phyloP scores from a whole-genome alignment of 2,797 vertebrate genomes.

The Borostomias antarcticus region DNA sequence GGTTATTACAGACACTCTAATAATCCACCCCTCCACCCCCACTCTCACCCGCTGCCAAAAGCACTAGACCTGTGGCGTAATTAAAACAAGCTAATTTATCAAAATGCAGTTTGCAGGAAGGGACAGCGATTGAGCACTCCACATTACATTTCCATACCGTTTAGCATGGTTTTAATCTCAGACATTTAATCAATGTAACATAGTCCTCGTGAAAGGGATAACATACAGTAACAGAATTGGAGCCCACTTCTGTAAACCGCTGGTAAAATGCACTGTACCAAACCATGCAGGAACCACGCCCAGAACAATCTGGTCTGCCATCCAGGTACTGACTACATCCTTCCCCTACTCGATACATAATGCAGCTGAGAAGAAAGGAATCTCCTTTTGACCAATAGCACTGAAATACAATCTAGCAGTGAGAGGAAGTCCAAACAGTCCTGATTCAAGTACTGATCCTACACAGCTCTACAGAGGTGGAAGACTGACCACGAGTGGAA shows the following conservation, averaged over 20 bases:
- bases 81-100: conserved; percentile 6
- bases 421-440: not conserved
- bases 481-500: too few relatives aligned
- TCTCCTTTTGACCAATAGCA: not conserved
- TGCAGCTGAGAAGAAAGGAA: not conserved
- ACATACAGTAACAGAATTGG: not conserved
- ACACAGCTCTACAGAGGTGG: too few relatives aligned
- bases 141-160: not conserved
- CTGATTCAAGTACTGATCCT: too few relatives aligned
- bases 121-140: not conserved
- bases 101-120: not conserved
- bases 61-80: not conserved
- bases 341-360: not conserved
- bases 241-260: too few relatives aligned
- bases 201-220: too few relatives aligned
- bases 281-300: too few relatives aligned
- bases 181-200: not conserved
- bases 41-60: not conserved
- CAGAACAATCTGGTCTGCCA: not conserved
- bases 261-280: too few relatives aligned
- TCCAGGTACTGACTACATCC: not conserved
- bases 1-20: not conserved
- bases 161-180: not conserved
- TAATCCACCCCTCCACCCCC: not conserved
- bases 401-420: not conserved